Percentiles rank a stretch among this genome's conserved stretches.
Evolutionary conservation across 2,888 invertebrate species (phyloP).

Genomic region (Morpho achilles): DNA sequence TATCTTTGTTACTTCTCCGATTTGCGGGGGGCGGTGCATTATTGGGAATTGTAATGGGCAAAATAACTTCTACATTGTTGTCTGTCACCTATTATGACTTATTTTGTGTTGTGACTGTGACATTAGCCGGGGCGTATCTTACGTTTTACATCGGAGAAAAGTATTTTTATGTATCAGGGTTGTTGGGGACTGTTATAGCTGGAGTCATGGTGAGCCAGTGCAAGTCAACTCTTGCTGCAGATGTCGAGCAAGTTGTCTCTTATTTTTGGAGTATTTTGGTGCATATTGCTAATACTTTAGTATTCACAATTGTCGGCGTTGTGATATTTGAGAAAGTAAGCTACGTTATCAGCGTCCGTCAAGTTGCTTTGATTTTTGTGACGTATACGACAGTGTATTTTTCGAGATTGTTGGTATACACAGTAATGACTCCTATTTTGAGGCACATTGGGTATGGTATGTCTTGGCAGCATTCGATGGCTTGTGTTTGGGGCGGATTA

Average conservation of each 20-base stretch:
- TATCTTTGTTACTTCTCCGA: conserved; percentile 51
- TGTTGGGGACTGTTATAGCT: conserved; percentile 55
- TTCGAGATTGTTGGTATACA: conserved; percentile 67
- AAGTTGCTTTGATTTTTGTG: conserved; percentile 60
- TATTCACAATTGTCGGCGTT: conserved; percentile 81
- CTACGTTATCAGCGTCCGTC: conserved; percentile 57
- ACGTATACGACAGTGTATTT: conserved; percentile 70
- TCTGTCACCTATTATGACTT: conserved; percentile 61
- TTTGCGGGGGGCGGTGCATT: conserved; percentile 60
- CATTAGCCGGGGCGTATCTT: conserved; percentile 55
- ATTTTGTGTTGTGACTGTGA: conserved; percentile 57
- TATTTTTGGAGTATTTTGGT: conserved; percentile 58
- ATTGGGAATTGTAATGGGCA: conserved; percentile 59
- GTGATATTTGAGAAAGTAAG: conserved; percentile 76
- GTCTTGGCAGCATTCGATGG: conserved; percentile 76
- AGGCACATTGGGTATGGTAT: conserved; percentile 78
- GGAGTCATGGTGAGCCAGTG: conserved; percentile 58
- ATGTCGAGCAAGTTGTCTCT: conserved; percentile 56
- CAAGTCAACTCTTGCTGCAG: conserved; percentile 58
- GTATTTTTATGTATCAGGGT: conserved; percentile 63
- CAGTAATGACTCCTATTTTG: conserved; percentile 71
- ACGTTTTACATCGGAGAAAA: conserved; percentile 68
- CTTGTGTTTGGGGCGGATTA: conserved; percentile 82
- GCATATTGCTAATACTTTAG: conserved; percentile 71
- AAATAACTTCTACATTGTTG: conserved; percentile 48